These are phyloP conservation scores for Loris lydekkerianus DNA, from an alignment of 2,797 vertebrate genomes.

Conservation along the genomic window DNA sequence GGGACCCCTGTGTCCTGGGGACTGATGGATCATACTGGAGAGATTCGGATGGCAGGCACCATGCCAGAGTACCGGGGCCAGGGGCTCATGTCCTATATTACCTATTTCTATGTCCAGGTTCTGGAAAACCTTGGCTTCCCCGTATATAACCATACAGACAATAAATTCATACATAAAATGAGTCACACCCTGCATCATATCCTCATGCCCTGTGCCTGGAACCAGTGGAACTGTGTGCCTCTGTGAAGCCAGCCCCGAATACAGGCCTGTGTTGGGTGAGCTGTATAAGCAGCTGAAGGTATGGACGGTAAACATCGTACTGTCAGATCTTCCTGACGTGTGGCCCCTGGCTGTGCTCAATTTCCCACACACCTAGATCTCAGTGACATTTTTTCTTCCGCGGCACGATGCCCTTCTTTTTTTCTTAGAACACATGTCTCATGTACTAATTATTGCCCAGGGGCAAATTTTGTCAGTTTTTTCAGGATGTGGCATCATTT, in stretches of 20 bases:
- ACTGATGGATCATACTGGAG: constrained; percentile 74
- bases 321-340: not conserved
- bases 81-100: not conserved
- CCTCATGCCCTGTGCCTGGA: constrained; percentile 55
- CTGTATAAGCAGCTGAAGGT: not conserved
- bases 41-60: constrained; percentile 62
- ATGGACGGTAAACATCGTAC: not conserved
- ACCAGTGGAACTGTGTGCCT: constrained; percentile 71
- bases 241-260: not conserved
- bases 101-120: not conserved
- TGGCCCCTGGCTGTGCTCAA: not conserved
- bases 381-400: not conserved
- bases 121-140: constrained; percentile 14
- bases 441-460: not conserved
- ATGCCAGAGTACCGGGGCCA: constrained; percentile 48
- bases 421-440: not conserved
- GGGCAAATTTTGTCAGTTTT: not conserved
- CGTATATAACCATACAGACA: constrained; percentile 33
- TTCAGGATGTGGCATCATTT: not conserved
- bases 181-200: not conserved
- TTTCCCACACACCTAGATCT: not conserved
- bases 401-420: not conserved
- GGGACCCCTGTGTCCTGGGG: constrained; percentile 41
- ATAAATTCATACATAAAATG: constrained; percentile 30
- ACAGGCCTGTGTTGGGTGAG: not conserved